Base-by-base conservation (phyloP, 2,888 invertebrate genomes). In the Nymphalis c-album region DNA sequence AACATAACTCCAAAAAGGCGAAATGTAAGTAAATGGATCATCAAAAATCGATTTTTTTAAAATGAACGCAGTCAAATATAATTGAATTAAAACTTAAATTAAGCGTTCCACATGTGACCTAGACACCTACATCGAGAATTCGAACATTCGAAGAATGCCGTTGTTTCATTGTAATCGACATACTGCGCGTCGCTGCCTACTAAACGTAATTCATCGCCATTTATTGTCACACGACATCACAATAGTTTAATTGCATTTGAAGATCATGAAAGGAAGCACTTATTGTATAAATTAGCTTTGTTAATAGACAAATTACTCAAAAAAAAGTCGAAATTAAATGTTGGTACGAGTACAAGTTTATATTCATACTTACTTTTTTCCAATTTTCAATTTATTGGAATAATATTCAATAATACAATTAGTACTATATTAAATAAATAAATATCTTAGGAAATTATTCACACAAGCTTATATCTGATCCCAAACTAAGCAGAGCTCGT, bases 91-190 rank as follows among this genome's bases (percentile, higher is more conserved):
- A 66, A 59, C 40, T 51, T 57, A 59, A 69, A 48, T 45, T 59
- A 66, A 64, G 63, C 67, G 62, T 50, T 55, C 46, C 59, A 71
- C 71, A 67, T 64, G 67, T 73, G 74, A 69, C 73, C 74, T 63
- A 74, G 74, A 74, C 73, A 71, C 74, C 74, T 53, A 73, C 59
- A 64, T 71, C 10, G 57, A 26, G 51, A 64, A 68, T 71, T 72
- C 68, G 72, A 60, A 69, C 69, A 67, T 67, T 60, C 67, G n/a
- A n/a, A 69, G 60, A 63, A 68, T 65, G 69, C 48, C 59, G 63
- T 57, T 62, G 66, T 64, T 60, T 59, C 58, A 51, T 61, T 40
- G 64, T 50, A 65, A 62, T 69, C 62, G 63, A 50, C 62, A 61
- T 62, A 59, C 40, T 48, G 16, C 7, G 18, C 31, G 17, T 57